A percentile compares a stretch with the other conserved stretches of the same genome.
Conservation (phyloP, 2,888 invertebrate genomes). For the Caradrina clavipalpis region DNA sequence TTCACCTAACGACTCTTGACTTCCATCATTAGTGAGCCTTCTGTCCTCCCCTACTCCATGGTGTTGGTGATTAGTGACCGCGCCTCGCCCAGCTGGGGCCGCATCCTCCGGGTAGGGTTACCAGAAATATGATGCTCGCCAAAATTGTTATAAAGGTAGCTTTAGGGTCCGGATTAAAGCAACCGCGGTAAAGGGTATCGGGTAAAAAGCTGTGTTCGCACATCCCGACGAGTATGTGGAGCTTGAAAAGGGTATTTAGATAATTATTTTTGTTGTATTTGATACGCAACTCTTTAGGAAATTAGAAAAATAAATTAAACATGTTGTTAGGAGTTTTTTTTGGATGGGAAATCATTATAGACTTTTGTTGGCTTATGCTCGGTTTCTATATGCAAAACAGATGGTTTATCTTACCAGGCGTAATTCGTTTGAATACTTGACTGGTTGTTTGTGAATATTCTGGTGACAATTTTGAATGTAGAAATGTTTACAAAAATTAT, state of each 20-base stretch:
- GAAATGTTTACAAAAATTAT: no score
- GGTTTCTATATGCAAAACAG: no score
- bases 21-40: constrained; percentile 5
- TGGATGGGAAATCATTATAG: no score
- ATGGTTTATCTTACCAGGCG: no score
- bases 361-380: no score
- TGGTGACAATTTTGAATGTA: no score
- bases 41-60: neutral
- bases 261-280: constrained; percentile 17
- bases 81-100: constrained; percentile 33
- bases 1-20: neutral
- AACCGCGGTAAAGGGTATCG: constrained; percentile 38
- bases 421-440: no score
- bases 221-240: constrained; percentile 32
- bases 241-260: constrained; percentile 29
- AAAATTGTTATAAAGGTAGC: constrained; percentile 50
- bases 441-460: no score
- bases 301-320: constrained; percentile 9
- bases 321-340: no score
- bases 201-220: constrained; percentile 38
- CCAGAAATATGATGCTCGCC: constrained; percentile 46
- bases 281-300: constrained; percentile 4
- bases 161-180: constrained; percentile 40
- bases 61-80: constrained; percentile 58
- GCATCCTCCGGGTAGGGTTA: constrained; percentile 34